Conservation (phyloP, 2,888 invertebrate genomes). For the Cosmia pyralina region DNA sequence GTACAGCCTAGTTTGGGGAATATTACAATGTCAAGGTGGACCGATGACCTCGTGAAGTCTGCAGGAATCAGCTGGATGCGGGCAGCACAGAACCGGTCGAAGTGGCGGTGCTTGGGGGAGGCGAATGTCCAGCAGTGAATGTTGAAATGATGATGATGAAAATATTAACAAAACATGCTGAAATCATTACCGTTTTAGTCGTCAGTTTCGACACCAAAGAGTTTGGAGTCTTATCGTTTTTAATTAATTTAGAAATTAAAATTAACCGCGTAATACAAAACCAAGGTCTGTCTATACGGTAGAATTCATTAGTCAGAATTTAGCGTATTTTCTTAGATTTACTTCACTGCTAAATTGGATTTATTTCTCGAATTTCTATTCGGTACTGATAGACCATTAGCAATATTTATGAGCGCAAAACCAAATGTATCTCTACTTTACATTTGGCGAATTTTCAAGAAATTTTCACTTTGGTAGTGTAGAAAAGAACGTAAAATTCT, state of each 20-base stretch:
- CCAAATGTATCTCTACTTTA: conserved; percentile 40
- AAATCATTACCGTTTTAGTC: background rate
- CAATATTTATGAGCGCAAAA: conserved; percentile 52
- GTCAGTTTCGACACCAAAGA: background rate
- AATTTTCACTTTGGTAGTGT: conserved; percentile 20
- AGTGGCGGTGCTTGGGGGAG: no score
- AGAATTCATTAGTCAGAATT: conserved; percentile 29
- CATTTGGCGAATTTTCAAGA: conserved; percentile 29
- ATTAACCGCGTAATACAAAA: background rate
- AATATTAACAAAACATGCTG: no score
- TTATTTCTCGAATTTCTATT: conserved; percentile 43
- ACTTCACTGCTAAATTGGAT: conserved; percentile 36
- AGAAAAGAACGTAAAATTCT: conserved; percentile 2
- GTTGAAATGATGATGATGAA: no score
- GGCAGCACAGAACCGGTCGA: no score
- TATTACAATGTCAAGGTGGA: no score
- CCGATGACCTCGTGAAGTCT: no score
- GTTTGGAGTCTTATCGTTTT: background rate
- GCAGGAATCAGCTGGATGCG: no score
- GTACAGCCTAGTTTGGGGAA: background rate
- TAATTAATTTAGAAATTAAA: conserved; percentile 5
- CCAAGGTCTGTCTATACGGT: conserved; percentile 1
- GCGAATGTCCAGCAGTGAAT: no score
- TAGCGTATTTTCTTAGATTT: conserved; percentile 26
- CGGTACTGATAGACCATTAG: conserved; percentile 48